A percentile compares a stretch with the other conserved stretches of the same genome.
Evolutionary conservation across 2,888 invertebrate genomes (phyloP).

Genomic region (Eupsilia transversa): DNA sequence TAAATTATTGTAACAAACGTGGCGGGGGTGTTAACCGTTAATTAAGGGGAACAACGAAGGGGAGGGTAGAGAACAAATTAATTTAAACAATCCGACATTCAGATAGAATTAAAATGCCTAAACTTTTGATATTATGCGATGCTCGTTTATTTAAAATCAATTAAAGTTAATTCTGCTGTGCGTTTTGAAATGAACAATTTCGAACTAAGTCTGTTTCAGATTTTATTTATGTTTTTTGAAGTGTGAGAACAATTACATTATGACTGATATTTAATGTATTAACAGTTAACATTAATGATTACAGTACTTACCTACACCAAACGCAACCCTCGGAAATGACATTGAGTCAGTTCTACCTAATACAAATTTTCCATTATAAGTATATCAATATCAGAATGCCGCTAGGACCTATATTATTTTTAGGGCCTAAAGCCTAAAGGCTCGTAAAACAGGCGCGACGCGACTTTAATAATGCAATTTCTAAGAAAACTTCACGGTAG

Average conservation of each 20-base stretch:
- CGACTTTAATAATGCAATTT: too few relatives aligned
- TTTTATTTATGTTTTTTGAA: neutral
- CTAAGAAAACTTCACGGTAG: too few relatives aligned
- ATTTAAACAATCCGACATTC: slow-evolving; percentile 65
- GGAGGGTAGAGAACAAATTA: slow-evolving; percentile 66
- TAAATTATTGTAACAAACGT: slow-evolving; percentile 48
- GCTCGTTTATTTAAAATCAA: slow-evolving; percentile 38
- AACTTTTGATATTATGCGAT: slow-evolving; percentile 52
- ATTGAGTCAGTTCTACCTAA: neutral
- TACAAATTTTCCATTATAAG: neutral
- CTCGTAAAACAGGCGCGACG: too few relatives aligned
- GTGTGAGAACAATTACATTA: neutral
- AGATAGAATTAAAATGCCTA: slow-evolving; percentile 48
- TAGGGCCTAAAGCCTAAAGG: too few relatives aligned
- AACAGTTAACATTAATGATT: too few relatives aligned
- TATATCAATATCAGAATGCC: neutral
- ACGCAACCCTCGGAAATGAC: neutral
- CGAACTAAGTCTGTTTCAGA: neutral
- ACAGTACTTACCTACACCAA: too few relatives aligned
- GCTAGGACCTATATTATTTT: too few relatives aligned
- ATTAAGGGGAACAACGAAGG: slow-evolving; percentile 64
- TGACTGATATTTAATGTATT: too few relatives aligned
- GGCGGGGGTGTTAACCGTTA: slow-evolving; percentile 58
- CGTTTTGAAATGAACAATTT: slow-evolving; percentile 24
- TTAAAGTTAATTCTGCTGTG: slow-evolving; percentile 32